These are phyloP conservation scores for Drosophila rellima DNA, from an alignment of 2,888 invertebrate species.

Conservation along the genomic window DNA sequence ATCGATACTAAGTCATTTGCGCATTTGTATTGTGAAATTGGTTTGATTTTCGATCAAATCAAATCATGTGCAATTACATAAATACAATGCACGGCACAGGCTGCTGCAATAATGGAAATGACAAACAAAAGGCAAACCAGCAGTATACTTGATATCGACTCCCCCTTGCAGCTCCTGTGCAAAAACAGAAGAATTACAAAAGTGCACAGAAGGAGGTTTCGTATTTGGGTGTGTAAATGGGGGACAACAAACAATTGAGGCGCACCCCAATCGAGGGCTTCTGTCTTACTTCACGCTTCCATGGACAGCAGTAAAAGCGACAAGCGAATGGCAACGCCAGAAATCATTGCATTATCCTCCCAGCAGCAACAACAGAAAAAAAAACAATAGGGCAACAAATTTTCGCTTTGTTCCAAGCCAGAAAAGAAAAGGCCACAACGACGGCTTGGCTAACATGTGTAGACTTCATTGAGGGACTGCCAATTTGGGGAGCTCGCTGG, in stretches of 20 bases:
- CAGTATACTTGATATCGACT: constrained; percentile 20
- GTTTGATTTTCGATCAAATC: constrained; percentile 10
- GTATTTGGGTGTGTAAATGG: constrained; percentile 10
- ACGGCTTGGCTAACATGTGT: constrained; percentile 45
- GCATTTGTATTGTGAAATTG: neutral
- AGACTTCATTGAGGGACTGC: constrained; percentile 35
- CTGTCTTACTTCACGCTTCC: constrained; percentile 71
- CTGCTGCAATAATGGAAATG: constrained; percentile 29
- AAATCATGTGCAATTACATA: constrained; percentile 42
- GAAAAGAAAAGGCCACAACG: constrained; percentile 39
- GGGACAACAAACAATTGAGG: constrained; percentile 48
- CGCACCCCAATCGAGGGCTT: constrained; percentile 58
- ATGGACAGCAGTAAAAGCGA: constrained; percentile 58
- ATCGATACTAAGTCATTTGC: constrained; percentile 12
- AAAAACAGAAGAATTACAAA: constrained; percentile 8
- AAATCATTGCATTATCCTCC: constrained; percentile 76
- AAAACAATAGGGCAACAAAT: constrained; percentile 51
- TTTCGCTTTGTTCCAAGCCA: constrained; percentile 53
- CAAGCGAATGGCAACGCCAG: constrained; percentile 30
- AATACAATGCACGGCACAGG: constrained; percentile 18
- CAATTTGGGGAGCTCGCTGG: constrained; percentile 56
- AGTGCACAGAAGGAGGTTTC: constrained; percentile 2
- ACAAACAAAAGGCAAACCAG: constrained; percentile 40
- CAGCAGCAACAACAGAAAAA: constrained; percentile 38
- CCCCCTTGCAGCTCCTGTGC: constrained; percentile 21